These are phyloP conservation scores for Aphodius granarius DNA, from an alignment of 2,888 invertebrate genomes.

Conservation along the genomic window DNA sequence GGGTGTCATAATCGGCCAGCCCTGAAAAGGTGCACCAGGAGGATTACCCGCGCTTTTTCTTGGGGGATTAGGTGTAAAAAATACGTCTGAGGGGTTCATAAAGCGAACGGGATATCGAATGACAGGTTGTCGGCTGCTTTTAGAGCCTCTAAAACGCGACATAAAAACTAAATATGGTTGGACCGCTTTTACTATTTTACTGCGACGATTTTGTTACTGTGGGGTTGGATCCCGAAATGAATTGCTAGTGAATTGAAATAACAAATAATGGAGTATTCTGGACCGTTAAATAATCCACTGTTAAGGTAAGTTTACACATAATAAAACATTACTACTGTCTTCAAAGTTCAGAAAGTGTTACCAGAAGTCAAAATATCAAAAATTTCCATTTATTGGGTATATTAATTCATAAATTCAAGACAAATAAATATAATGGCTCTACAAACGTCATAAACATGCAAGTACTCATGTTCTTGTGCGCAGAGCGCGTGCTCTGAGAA, in stretches of 20 bases:
- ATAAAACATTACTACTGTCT: too few relatives aligned
- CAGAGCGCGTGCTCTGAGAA: not conserved
- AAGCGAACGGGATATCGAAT: not conserved
- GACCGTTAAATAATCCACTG: not conserved
- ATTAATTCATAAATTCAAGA: too few relatives aligned
- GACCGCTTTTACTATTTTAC: not conserved
- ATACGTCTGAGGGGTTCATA: not conserved
- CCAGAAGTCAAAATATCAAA: too few relatives aligned
- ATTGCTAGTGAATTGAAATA: not conserved
- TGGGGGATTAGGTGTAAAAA: not conserved
- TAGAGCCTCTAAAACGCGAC: not conserved
- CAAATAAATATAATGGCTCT: too few relatives aligned
- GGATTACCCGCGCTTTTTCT: not conserved
- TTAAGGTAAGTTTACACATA: too few relatives aligned
- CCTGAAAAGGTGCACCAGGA: slow-evolving; percentile 21
- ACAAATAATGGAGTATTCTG: not conserved
- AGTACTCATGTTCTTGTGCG: not conserved
- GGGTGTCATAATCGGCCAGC: slow-evolving; percentile 23
- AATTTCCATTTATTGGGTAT: not conserved
- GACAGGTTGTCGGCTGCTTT: not conserved
- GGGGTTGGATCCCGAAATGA: not conserved
- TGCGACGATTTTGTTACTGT: not conserved
- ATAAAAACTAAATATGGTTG: not conserved
- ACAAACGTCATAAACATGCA: too few relatives aligned
- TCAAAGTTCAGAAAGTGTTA: too few relatives aligned